These are phyloP conservation scores for Anser brachyrhynchus DNA, from an alignment of 2,113 vertebrate genomes.

Conservation along the genomic window DNA sequence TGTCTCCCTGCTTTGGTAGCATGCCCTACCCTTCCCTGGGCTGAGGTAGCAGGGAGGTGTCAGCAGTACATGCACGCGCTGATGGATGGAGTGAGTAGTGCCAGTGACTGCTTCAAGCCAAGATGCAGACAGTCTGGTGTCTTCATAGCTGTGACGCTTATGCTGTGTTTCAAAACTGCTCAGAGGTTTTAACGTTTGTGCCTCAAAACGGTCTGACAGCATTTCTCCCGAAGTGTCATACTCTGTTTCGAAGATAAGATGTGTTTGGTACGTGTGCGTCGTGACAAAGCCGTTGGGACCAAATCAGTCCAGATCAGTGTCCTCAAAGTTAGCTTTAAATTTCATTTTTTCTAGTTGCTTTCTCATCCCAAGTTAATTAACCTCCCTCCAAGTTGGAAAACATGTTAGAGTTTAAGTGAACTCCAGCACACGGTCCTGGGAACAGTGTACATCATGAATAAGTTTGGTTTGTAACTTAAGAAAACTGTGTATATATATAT, in stretches of 20 bases:
- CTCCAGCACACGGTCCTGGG: not conserved
- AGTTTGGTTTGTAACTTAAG: not conserved
- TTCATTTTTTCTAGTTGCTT: not conserved
- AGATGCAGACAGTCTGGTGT: not conserved
- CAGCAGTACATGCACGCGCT: accelerated
- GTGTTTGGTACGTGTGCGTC: not conserved
- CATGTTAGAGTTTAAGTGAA: not conserved
- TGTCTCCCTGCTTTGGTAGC: not conserved
- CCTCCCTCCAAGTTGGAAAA: not conserved
- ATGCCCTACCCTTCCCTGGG: not conserved
- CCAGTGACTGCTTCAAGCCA: not conserved
- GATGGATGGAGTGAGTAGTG: not conserved
- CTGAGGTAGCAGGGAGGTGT: not conserved
- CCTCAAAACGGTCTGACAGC: not conserved
- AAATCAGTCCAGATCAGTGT: not conserved
- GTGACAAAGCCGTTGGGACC: not conserved
- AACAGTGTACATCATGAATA: not conserved
- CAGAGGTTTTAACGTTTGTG: not conserved
- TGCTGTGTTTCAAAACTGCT: not conserved
- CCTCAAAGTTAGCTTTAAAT: not conserved
- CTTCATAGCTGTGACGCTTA: not conserved
- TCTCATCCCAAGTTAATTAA: not conserved
- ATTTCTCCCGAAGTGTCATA: not conserved
- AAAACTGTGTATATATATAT: accelerated
- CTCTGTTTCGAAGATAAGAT: not conserved